Evolutionary conservation across 1,140 invertebrate species (phyloP).

Genomic region (Dolichoris vasculosae): DNA sequence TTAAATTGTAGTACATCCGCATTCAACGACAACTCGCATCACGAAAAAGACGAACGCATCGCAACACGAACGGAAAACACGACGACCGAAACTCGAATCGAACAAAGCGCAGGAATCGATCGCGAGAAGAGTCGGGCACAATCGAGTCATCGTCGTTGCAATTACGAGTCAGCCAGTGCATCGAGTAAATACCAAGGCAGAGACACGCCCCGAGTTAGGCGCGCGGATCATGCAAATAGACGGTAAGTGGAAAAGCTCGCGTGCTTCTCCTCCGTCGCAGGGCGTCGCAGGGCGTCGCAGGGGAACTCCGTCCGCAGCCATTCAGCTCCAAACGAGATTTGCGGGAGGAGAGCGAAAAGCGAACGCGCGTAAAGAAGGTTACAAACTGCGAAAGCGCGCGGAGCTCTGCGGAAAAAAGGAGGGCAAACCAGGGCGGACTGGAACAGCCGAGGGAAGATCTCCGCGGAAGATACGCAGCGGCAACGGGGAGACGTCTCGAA

Average conservation of each 20-base stretch:
- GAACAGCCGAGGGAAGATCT: not conserved
- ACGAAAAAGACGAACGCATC: too few relatives aligned
- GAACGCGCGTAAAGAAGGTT: not conserved
- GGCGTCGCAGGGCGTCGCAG: not conserved
- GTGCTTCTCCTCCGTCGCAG: not conserved
- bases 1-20: too few relatives aligned
- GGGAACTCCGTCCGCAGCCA: not conserved
- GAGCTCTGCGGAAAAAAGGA: slow-evolving; percentile 38
- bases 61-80: too few relatives aligned
- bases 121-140: not conserved
- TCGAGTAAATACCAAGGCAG: not conserved
- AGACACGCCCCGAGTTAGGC: slow-evolving; percentile 20
- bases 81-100: too few relatives aligned
- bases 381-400: slow-evolving; percentile 18
- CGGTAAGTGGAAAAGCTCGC: not conserved
- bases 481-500: slow-evolving; percentile 43
- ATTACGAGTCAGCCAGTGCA: not conserved
- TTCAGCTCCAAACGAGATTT: slow-evolving; percentile 43
- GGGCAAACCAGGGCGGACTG: slow-evolving; percentile 8
- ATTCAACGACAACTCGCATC: too few relatives aligned
- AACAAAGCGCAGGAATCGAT: not conserved
- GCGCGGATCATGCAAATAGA: slow-evolving; percentile 44
- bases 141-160: not conserved
- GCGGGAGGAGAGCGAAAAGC: slow-evolving; percentile 26
- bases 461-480: slow-evolving; percentile 14